These are phyloP conservation scores for Hapalemur alaotrensis DNA, from an alignment of 2,797 vertebrate genomes.

Conservation along the genomic window DNA sequence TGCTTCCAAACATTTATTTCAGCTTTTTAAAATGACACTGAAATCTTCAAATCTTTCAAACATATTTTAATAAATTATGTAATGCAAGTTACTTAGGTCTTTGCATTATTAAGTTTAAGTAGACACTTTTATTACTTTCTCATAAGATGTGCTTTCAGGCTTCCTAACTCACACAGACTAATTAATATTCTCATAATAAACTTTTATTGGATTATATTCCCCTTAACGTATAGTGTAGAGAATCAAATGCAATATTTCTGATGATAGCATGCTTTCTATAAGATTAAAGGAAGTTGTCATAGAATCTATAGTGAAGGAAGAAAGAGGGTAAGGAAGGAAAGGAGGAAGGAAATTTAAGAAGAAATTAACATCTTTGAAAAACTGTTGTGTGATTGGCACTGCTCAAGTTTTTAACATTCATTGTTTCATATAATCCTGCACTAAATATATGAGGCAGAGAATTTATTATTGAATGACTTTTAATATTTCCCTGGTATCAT, in stretches of 20 bases:
- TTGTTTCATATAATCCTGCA: background rate
- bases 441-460: background rate
- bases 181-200: background rate
- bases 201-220: background rate
- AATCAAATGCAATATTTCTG: background rate
- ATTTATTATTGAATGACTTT: background rate
- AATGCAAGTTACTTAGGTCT: background rate
- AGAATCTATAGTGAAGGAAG: background rate
- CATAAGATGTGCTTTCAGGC: background rate
- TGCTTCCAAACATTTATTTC: background rate
- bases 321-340: background rate
- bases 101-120: background rate
- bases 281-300: background rate
- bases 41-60: background rate
- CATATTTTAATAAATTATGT: background rate
- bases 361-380: background rate
- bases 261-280: background rate
- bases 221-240: background rate
- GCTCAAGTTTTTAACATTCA: background rate
- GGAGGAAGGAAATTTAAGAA: background rate
- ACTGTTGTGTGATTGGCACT: background rate
- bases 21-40: background rate
- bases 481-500: background rate
- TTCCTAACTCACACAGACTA: background rate
- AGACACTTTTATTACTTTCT: background rate